A percentile compares a stretch with the other conserved stretches of the same genome.
phyloP scores from a whole-genome alignment of 2,113 vertebrate genomes.

The Pseudolaguvia tuberculata region DNA sequence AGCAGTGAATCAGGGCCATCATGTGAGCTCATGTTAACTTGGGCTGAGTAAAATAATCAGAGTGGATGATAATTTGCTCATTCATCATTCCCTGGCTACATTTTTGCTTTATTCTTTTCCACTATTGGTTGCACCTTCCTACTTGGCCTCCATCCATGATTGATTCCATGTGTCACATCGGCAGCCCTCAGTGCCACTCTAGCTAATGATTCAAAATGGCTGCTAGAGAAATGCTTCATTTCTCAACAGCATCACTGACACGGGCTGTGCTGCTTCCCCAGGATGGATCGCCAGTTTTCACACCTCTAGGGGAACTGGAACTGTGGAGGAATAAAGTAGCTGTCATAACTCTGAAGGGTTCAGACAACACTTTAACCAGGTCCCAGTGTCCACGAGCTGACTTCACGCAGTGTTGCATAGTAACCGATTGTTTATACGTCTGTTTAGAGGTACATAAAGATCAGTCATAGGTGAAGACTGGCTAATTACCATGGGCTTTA shows the following conservation, averaged over 20 bases:
- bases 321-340: constrained; percentile 18
- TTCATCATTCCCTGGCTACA: background rate
- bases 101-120: background rate
- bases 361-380: background rate
- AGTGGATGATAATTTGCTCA: background rate
- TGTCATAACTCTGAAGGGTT: constrained; percentile 23
- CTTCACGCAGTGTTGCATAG: constrained; percentile 4
- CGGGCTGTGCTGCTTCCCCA: background rate
- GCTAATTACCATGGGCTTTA: constrained; percentile 8
- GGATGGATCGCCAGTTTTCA: constrained; percentile 30
- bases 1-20: constrained; percentile 49
- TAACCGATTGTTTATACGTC: constrained; percentile 21
- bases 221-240: background rate
- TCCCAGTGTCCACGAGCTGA: background rate
- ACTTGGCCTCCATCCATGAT: constrained; percentile 32
- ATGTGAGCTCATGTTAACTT: background rate
- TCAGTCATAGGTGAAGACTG: background rate
- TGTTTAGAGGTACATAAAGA: constrained; percentile 12
- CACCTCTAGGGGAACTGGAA: constrained; percentile 27
- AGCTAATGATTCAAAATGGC: constrained; percentile 65
- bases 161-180: constrained; percentile 47
- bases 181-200: constrained; percentile 45
- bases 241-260: constrained; percentile 5
- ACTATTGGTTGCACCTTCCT: background rate
- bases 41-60: background rate